A percentile compares a stretch with the other conserved stretches of the same genome.
phyloP scores from a whole-genome alignment of 2,113 vertebrate genomes.

The Labrus mixtus region DNA sequence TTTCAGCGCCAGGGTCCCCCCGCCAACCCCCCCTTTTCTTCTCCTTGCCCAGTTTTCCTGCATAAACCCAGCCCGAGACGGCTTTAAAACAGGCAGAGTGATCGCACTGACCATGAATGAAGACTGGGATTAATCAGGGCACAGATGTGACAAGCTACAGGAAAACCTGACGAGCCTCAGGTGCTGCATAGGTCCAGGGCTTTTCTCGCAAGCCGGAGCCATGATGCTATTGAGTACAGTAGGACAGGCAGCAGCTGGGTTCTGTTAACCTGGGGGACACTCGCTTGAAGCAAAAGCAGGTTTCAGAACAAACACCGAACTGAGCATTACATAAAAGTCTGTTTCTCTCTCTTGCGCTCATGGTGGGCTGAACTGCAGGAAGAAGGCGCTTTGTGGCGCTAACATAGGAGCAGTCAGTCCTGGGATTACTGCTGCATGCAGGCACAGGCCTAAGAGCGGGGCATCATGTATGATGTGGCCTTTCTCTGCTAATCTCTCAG shows the following conservation, averaged over 20 bases:
- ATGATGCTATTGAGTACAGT: constrained; percentile 39
- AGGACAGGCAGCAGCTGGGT: constrained; percentile 62
- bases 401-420: constrained; percentile 52
- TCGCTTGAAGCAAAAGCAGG: constrained; percentile 64
- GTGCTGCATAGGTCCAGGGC: constrained; percentile 49
- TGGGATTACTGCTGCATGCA: constrained; percentile 73
- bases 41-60: constrained; percentile 63
- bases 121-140: constrained; percentile 64
- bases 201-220: constrained; percentile 23
- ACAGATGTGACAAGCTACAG: constrained; percentile 52
- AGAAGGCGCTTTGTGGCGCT: constrained; percentile 53
- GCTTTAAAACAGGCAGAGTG: constrained; percentile 55
- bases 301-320: constrained; percentile 66
- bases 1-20: constrained; percentile 78
- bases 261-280: constrained; percentile 60
- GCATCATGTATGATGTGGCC: constrained; percentile 54
- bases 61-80: constrained; percentile 52
- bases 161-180: constrained; percentile 62
- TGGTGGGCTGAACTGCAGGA: constrained; percentile 63
- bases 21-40: not conserved
- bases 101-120: constrained; percentile 64
- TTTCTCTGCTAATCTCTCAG: constrained; percentile 60
- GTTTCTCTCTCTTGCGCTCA: constrained; percentile 63
- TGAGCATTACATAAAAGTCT: constrained; percentile 78
- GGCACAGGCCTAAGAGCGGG: constrained; percentile 56